Percentiles rank a stretch among this genome's conserved stretches.
Conservation (phyloP, 1,140 invertebrate species). For the Zaprionus lachaisei region DNA sequence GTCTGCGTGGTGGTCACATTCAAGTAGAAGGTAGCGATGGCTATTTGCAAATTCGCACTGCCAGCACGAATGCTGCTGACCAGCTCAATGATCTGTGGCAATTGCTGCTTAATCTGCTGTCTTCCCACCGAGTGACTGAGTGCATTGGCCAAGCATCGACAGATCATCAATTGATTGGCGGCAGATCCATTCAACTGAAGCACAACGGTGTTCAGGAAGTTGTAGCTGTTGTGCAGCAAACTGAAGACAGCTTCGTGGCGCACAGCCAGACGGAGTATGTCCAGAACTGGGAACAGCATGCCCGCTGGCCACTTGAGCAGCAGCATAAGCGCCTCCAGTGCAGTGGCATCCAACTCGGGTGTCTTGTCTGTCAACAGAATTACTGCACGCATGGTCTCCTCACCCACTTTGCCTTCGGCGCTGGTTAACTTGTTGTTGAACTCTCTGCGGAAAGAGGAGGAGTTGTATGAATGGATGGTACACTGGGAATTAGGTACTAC, state of each 20-base stretch:
- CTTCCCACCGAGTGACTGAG: conserved; percentile 88
- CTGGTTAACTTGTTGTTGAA: conserved; percentile 88
- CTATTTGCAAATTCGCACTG: conserved; percentile 90
- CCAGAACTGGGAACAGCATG: conserved; percentile 93
- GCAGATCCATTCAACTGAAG: conserved; percentile 85
- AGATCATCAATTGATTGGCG: conserved; percentile 91
- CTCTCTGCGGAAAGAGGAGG: conserved; percentile 85
- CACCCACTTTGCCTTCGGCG: conserved; percentile 85
- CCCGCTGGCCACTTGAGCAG: conserved; percentile 92
- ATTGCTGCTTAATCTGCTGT: conserved; percentile 86
- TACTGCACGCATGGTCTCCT: conserved; percentile 87
- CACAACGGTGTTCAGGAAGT: conserved; percentile 77
- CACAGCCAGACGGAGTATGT: conserved; percentile 92
- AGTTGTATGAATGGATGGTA: background rate
- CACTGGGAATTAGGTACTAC: background rate
- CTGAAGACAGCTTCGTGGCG: conserved; percentile 88
- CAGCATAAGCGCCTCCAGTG: conserved; percentile 87
- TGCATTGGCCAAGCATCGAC: conserved; percentile 91
- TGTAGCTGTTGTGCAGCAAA: conserved; percentile 86
- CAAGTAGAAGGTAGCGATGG: conserved; percentile 91
- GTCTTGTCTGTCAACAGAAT: conserved; percentile 86
- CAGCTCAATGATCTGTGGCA: conserved; percentile 86
- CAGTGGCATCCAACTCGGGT: conserved; percentile 82
- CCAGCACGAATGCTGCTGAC: conserved; percentile 86
- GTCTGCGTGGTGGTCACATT: conserved; percentile 89